phyloP scores from a whole-genome alignment of 2,797 vertebrate species.

The Ficedula albicollis region DNA sequence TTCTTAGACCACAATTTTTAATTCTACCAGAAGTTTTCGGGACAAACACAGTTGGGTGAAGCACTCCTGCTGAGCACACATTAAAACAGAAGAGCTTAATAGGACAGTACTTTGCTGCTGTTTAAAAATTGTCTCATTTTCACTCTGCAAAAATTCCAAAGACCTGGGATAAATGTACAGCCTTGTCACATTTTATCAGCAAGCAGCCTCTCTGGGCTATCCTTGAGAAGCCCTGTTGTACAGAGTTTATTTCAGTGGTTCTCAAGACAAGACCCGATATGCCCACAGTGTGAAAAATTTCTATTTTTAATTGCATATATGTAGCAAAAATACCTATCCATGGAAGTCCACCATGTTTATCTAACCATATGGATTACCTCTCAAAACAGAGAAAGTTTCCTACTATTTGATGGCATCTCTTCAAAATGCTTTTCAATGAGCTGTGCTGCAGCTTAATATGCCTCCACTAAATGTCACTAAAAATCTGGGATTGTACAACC shows the following conservation, averaged over 20 bases:
- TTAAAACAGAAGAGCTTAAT: not conserved
- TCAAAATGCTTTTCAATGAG: not conserved
- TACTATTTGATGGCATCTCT: not conserved
- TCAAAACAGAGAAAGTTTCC: not conserved
- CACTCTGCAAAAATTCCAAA: not conserved
- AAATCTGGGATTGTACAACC: not conserved
- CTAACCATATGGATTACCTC: not conserved
- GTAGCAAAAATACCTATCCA: not conserved
- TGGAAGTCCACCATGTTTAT: no score
- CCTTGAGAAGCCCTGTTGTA: not conserved
- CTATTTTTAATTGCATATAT: not conserved
- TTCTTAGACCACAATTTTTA: not conserved
- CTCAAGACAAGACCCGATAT: not conserved
- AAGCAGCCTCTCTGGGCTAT: not conserved
- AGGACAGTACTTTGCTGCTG: not conserved
- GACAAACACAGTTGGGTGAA: not conserved
- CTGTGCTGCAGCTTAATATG: not conserved
- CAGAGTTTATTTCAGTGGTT: not conserved
- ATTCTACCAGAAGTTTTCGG: not conserved
- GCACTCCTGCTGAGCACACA: not conserved
- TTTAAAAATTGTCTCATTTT: not conserved
- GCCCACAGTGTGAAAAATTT: not conserved
- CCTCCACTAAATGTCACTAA: not conserved
- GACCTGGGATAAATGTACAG: not conserved
- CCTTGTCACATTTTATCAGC: not conserved